Base-by-base conservation (phyloP, 2,113 vertebrate genomes). In the Nothoprocta pentlandii region DNA sequence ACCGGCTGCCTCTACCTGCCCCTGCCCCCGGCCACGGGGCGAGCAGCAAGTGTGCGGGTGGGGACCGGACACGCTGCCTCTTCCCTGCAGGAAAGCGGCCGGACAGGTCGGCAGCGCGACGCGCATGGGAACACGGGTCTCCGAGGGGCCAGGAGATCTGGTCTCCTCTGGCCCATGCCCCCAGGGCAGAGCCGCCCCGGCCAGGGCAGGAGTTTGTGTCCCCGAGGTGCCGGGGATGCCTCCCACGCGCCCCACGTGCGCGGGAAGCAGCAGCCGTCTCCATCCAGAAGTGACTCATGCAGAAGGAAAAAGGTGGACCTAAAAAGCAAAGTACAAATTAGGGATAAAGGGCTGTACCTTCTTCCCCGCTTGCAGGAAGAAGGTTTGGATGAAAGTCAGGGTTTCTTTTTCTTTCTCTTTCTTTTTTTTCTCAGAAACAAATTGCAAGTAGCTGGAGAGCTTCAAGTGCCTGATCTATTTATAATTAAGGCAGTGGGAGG, bases 401-500 rank as follows among this genome's bases (percentile, higher is more conserved):
- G 68, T 49, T 64, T 91, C 87, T 90, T 81, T 19, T 49, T 49
- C 10, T 49, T 19, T 49, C 20, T 16, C 46, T 47, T 47, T 19
- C 22, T 22, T 49, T 22, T 49, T 49, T 81, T 47, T 80, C 21
- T 2, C 0, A 47, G 82, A 90, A 95, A 79, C 20, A 80, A 87
- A 84, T 62, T 76, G 66, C 64, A 80, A 91, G 41, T 44, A 90
- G 91, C 82, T 44, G 44, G 69, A 94, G 53, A 61, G 53, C 17
- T 86, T 86, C 34, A 69, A 94, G 91, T 85, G 76, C 47, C 59
- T 56, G 68, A 88, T 68, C 76, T 85, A 94, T 84, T 91, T 94
- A 68, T 86, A 93, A 84, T 86, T 85, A 91, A 95, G 67, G 25
- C 90, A 94, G 80, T 73, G 21, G 69, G 88, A 83, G 59, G 63